These are phyloP conservation scores for Tinea semifulvella DNA, from an alignment of 2,888 invertebrate species.

Conservation along the genomic window DNA sequence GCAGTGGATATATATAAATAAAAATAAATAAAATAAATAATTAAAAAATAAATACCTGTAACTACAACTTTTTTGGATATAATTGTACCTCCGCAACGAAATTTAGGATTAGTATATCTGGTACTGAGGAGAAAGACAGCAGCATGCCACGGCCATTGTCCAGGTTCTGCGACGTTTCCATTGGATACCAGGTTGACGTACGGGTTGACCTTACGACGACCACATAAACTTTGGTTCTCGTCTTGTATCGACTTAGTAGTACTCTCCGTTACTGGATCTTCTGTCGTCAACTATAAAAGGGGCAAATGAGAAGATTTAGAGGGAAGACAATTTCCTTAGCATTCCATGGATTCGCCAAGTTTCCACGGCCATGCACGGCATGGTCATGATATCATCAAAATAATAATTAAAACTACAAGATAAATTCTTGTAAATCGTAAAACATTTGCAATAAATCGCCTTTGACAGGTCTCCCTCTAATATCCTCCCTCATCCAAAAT, in stretches of 20 bases:
- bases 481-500: too few relatives aligned
- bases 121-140: constrained; percentile 32
- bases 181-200: constrained; percentile 38
- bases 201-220: background rate
- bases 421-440: too few relatives aligned
- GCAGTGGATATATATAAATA: background rate
- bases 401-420: too few relatives aligned
- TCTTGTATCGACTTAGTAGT: background rate
- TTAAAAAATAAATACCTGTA: constrained; percentile 34
- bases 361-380: too few relatives aligned
- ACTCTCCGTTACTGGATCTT: background rate
- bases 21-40: background rate
- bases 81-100: constrained; percentile 50
- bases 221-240: background rate
- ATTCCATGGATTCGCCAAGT: too few relatives aligned
- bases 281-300: too few relatives aligned
- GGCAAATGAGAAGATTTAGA: too few relatives aligned
- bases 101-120: constrained; percentile 23
- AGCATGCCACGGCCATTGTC: constrained; percentile 60
- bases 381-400: too few relatives aligned
- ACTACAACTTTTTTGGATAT: constrained; percentile 45
- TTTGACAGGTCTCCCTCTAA: too few relatives aligned
- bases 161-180: constrained; percentile 38
- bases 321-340: too few relatives aligned
- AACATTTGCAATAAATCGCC: too few relatives aligned